Evolutionary conservation across 2,797 vertebrate genomes (phyloP).

Genomic region (Bovichtus diacanthus): DNA sequence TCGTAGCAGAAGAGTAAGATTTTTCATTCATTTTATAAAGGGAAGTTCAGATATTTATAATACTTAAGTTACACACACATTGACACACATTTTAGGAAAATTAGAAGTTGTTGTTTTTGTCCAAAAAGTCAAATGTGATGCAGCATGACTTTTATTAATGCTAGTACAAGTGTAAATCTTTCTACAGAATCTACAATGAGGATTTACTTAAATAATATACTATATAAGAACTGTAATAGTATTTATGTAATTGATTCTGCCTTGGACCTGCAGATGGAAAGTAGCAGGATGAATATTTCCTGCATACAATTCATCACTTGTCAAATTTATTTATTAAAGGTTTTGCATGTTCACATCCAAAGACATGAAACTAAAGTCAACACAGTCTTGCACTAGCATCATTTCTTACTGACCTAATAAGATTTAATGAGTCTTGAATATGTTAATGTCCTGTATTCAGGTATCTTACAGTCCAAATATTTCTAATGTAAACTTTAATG

Average conservation of each 20-base stretch:
- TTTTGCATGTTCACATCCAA: not conserved
- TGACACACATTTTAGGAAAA: not conserved
- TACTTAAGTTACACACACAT: not conserved
- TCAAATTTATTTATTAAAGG: not conserved
- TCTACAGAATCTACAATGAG: not conserved
- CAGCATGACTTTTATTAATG: not conserved
- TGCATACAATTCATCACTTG: not conserved
- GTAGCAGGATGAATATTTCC: too few relatives aligned
- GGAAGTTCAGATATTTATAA: constrained; percentile 6
- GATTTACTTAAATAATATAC: not conserved
- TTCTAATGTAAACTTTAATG: not conserved
- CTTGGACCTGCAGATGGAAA: not conserved
- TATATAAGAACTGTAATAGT: not conserved
- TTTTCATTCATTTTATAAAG: not conserved
- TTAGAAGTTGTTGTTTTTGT: not conserved
- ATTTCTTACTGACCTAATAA: not conserved
- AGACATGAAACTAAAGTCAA: not conserved
- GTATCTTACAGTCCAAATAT: constrained; percentile 3
- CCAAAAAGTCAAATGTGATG: not conserved
- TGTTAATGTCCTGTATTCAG: constrained; percentile 15
- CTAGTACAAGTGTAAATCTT: not conserved
- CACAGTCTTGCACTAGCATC: not conserved
- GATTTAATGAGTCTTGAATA: not conserved
- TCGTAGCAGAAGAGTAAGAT: not conserved
- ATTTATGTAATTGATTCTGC: not conserved